Base-by-base conservation (phyloP, 2,888 invertebrate species). In the Gisinianus flammeolus region DNA sequence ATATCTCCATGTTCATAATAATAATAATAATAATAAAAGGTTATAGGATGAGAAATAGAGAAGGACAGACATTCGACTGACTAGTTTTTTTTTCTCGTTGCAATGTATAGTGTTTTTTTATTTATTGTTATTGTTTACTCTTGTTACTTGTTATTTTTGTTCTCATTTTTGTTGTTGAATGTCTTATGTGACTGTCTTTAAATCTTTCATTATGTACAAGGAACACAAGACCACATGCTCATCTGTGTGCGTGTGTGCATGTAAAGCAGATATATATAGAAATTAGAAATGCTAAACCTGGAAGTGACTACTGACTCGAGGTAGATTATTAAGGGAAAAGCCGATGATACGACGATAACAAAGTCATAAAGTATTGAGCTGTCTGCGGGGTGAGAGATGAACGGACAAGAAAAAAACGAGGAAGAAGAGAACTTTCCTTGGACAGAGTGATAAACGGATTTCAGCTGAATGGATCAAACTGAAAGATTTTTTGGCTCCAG, bases 391-490 rank as follows among this genome's bases (percentile, higher is more conserved):
- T 28, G 62, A 64, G 30, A 26, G 12, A 26, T 5, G 16, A 24
- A 24, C 3, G 4, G 64, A 22, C 12, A 22, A 64, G n/a, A 58
- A 58, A 58, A 58, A 26, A 31, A 26, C 16, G 31, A 67, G 30
- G 52, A 33, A 44, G 24, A 31, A 35, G 31, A 28, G 28, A 68
- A 22, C n/a, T n/a, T 62, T 24, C 62, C 22, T 26, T 62, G 62
- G 62, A 6, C 26, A 62, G 28, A 62, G 26, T 62, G 62, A 62
- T 62, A 62, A 62, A 62, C 24, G 62, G 28, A 62, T 62, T 62
- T 26, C 2, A 62, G 62, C 3, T 44, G 44, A 62, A 26, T 62
- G 26, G 10, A 26, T 62, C 22, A 62, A 62, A 62, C 22, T 58
- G 6, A 22, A 24, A 24, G 58, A 62, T 24, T 62, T 62, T 62